Evolutionary conservation across 2,797 vertebrate species (phyloP), one percentile per base, ranked within the genome.

Genomic region (Chelon auratus): DNA sequence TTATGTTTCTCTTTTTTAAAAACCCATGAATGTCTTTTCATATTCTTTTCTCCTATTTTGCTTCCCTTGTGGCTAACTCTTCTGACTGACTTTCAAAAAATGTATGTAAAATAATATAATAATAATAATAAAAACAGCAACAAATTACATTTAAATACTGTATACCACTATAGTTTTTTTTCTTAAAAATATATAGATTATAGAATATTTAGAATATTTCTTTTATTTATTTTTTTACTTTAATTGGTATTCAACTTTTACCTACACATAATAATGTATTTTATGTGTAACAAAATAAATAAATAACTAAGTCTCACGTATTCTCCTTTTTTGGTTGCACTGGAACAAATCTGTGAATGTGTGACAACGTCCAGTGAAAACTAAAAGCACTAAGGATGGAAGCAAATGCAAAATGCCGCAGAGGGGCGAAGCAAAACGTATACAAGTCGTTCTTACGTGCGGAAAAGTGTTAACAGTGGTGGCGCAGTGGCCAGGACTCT

Each of bases 381-480:
- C 55, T 1, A 0, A 39, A 71, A 65, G 53, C 26, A 45, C 4
- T 33, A 6, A 22, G 43, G 55, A 48, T 63, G 56, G 50, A 68
- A 66, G 59, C 69, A 72, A 71, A 67, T 68, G 33, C 45, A 61
- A 58, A 81, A 66, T 50, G 51, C 67, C 51, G 58, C n/a, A 69
- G 51, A 77, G 30, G 2, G 68, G 47, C 33, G 55, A 59, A 55
- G 42, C 17, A 24, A 14, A 63, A 63, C 75, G 64, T 84, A 81
- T 74, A 80, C 61, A 80, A 70, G 62, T 80, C 72, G 12, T 59
- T 75, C 50, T 42, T 78, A 17, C 55, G 53, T 85, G 60, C 78
- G 76, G 61, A 78, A 53, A 66, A 78, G 77, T 64, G 84, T 77
- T 76, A 83, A 81, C 62, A 77, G 75, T 68, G 50, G 45, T 5